phyloP scores from a whole-genome alignment of 2,888 invertebrate genomes.

The Campaea margaritaria region DNA sequence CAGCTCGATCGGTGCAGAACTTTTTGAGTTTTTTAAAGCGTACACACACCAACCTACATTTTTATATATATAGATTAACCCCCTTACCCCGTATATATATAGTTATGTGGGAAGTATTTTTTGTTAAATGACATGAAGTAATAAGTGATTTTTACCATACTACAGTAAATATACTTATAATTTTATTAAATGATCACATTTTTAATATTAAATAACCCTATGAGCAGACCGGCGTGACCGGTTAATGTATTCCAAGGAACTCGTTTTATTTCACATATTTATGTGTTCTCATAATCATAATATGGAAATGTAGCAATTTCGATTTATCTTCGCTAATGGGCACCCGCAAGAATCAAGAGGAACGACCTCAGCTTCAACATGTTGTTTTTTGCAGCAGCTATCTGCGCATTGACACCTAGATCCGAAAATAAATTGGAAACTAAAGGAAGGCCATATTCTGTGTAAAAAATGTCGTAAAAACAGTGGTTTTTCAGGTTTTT shows the following conservation, averaged over 20 bases:
- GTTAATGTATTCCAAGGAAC: constrained; percentile 30
- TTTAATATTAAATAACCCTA: background rate
- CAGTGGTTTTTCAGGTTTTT: too few relatives aligned
- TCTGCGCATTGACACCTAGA: background rate
- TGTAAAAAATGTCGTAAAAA: too few relatives aligned
- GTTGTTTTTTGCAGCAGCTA: background rate
- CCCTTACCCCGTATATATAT: too few relatives aligned
- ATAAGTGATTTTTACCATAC: too few relatives aligned
- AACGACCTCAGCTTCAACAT: constrained; percentile 17
- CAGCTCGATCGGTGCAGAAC: too few relatives aligned
- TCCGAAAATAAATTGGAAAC: background rate
- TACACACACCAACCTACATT: too few relatives aligned
- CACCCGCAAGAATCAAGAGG: constrained; percentile 16
- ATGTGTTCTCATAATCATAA: constrained; percentile 28
- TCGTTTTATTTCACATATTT: constrained; percentile 24
- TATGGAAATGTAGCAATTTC: constrained; percentile 40
- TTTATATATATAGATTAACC: too few relatives aligned
- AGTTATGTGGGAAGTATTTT: too few relatives aligned
- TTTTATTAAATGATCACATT: background rate
- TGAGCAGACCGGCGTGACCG: constrained; percentile 14
- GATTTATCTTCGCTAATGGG: constrained; percentile 38
- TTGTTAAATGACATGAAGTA: too few relatives aligned
- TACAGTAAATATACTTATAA: too few relatives aligned
- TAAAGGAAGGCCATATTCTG: too few relatives aligned
- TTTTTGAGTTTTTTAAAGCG: too few relatives aligned